Evolutionary conservation across 2,113 vertebrate genomes (phyloP).

Genomic region (zebrafish (Danio rerio)): GRCz12tu NC_133187.1:27599001-27599500

Average conservation of each 20-base stretch:
- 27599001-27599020: slow-evolving; percentile 43
- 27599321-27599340: slow-evolving; percentile 26
- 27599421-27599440: slow-evolving; percentile 91
- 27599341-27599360: slow-evolving; percentile 14
- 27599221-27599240: slow-evolving; percentile 43
- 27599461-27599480: slow-evolving; percentile 89
- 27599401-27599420: slow-evolving; percentile 87
- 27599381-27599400: slow-evolving; percentile 87
- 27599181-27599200: slow-evolving; percentile 44
- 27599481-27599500: slow-evolving; percentile 78
- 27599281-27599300: slow-evolving; percentile 22
- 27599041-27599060: not conserved
- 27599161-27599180: slow-evolving; percentile 30
- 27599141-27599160: slow-evolving; percentile 26
- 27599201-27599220: slow-evolving; percentile 21
- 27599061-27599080: slow-evolving; percentile 10
- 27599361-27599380: slow-evolving; percentile 77
- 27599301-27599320: slow-evolving; percentile 21
- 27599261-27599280: slow-evolving; percentile 31
- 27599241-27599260: slow-evolving; percentile 34
- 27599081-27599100: slow-evolving; percentile 21
- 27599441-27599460: slow-evolving; percentile 85
- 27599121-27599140: not conserved
- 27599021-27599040: not conserved
- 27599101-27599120: slow-evolving; percentile 25